Base-by-base conservation (phyloP, 2,113 vertebrate species). In the Thermophis baileyi region DNA sequence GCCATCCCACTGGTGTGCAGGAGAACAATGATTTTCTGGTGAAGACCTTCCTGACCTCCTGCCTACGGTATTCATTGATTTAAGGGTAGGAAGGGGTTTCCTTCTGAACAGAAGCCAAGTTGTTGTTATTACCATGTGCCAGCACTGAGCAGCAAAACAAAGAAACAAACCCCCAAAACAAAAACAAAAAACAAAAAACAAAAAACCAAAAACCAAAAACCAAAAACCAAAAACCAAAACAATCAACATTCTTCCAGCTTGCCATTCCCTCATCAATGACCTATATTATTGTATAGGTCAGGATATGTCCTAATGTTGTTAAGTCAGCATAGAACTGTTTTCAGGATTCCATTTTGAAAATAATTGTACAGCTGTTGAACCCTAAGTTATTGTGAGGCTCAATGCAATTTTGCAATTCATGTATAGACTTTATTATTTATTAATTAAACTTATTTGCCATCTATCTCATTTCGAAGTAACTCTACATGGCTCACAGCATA, bases 61-160 rank as follows among this genome's bases (percentile, higher is more conserved):
- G 30, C 18, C 22, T 63, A 60, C 9, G 3, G 24, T 30, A 40
- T 57, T 46, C 18, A 30, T 30, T 40, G 27, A 92, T 47, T 54
- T 85, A 63, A 54, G 49, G 9, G 50, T n/a, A 49, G 93, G 89
- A 89, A 85, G 7, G 49, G 25, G 6, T 81, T 94, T 46, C 49
- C 51, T 44, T 93, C 91, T 90, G 55, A 93, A 0, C 54, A 18
- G 74, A 92, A 40, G 46, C 54, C 49, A 88, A 49, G 89, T 81
- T 60, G 14, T 50, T 51, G 85, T 53, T 3, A 25, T 94, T 69
- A 1, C 16, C 46, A 30, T 85, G 0, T 92, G 89, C 74, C 47
- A 93, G 85, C 47, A 53, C n/a, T 86, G 57, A 95, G 85, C 63
- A 89, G 93, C 92, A 91, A 89, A 92, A 94, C 24, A 57, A 57